A percentile compares a stretch with the other conserved stretches of the same genome.
Evolutionary conservation across 2,113 vertebrate genomes (phyloP).

Genomic region (Alligator sinensis): DNA sequence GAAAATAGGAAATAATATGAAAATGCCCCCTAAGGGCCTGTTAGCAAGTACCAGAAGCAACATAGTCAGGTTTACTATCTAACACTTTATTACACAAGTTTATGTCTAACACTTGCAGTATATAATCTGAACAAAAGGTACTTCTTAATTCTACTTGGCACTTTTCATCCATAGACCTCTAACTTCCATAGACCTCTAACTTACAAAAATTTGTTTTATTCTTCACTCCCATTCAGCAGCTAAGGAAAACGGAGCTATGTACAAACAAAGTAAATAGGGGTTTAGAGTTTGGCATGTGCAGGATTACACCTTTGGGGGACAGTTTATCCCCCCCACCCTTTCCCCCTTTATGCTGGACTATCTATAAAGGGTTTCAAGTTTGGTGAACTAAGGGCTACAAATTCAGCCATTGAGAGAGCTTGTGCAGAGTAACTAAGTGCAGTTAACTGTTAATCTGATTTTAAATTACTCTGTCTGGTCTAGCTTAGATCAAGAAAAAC

Average conservation of each 20-base stretch:
- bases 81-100: not conserved
- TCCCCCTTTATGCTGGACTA: not conserved
- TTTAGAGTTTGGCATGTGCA: accelerated
- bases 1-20: not conserved
- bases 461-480: not conserved
- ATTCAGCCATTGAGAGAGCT: not conserved
- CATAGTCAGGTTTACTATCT: not conserved
- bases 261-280: not conserved
- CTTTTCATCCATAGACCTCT: not conserved
- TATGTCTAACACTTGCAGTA: not conserved
- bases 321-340: not conserved
- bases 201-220: not conserved
- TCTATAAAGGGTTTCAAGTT: not conserved
- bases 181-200: not conserved
- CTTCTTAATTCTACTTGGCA: not conserved
- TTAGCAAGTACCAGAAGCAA: not conserved
- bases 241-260: not conserved
- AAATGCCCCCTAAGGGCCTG: not conserved
- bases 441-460: not conserved
- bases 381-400: not conserved
- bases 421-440: not conserved
- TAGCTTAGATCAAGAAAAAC: not conserved
- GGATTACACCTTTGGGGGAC: not conserved
- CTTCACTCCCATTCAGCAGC: not conserved
- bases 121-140: not conserved